phyloP scores from a whole-genome alignment of 2,888 invertebrate species.

The Stenodema calcarata region DNA sequence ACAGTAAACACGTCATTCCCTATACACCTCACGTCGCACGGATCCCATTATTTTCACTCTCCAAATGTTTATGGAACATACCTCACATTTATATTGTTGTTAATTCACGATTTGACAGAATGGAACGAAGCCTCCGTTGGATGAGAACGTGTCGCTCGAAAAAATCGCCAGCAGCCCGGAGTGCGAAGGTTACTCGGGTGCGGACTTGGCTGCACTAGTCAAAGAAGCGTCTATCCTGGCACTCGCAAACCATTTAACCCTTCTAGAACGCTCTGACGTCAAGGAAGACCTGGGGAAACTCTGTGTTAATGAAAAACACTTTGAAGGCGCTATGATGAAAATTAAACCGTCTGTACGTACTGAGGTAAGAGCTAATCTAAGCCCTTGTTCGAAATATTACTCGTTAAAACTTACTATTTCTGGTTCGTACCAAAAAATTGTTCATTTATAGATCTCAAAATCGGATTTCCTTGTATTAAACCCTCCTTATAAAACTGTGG shows the following conservation, averaged over 20 bases:
- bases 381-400: too few relatives aligned
- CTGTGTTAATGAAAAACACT: slow-evolving; percentile 72
- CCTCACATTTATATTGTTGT: too few relatives aligned
- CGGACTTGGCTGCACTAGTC: slow-evolving; percentile 89
- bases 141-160: slow-evolving; percentile 77
- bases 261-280: not conserved
- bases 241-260: slow-evolving; percentile 75
- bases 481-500: too few relatives aligned
- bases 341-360: slow-evolving; percentile 84
- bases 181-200: slow-evolving; percentile 87
- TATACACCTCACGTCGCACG: too few relatives aligned
- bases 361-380: slow-evolving; percentile 29
- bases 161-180: slow-evolving; percentile 71
- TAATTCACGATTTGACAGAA: slow-evolving; percentile 65
- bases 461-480: too few relatives aligned
- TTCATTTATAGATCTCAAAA: too few relatives aligned
- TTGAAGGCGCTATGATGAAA: slow-evolving; percentile 77
- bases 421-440: too few relatives aligned
- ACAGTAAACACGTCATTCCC: too few relatives aligned
- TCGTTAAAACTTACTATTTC: too few relatives aligned
- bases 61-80: too few relatives aligned
- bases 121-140: slow-evolving; percentile 79
- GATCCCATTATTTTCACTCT: too few relatives aligned
- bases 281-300: slow-evolving; percentile 16
- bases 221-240: slow-evolving; percentile 85